Evolutionary conservation across 2,113 vertebrate species (phyloP), one percentile per base, ranked within the genome.

Genomic region (Otis tarda): DNA sequence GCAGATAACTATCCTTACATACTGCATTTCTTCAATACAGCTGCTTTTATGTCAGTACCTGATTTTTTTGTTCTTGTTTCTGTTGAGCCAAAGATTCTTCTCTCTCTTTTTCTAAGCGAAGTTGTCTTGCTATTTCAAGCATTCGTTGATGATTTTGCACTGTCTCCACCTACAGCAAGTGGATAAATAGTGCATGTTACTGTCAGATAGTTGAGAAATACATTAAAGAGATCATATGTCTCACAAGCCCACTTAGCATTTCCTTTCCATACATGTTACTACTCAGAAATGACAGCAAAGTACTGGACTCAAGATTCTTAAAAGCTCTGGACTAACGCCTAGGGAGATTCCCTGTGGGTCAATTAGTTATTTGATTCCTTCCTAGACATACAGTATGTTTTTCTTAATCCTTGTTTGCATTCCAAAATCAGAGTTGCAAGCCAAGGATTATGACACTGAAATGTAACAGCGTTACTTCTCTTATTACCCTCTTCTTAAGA

Each of bases 41-140:
- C 45, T 53, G 71, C 43, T 87, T 91, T 90, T 45, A 70, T 53
- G 47, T 55, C 75, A 80, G 74, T 98, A 99, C 99, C 98, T 99
- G 99, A 97, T 98, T 99, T 96, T 99, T 99, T 96, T 99, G 99
- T 80, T 99, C 99, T 94, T 99, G 99, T 94, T 99, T 99, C 98
- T 99, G 99, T 73, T 99, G 98, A 86, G 97, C 97, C 83, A 99
- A 97, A 87, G 98, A 98, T 89, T 99, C 99, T 97, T 99, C 99
- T 97, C 98, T 98, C 95, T 99, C 99, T 87, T 99, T 99, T 95
- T 99, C 99, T 84, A 99, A 98, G 45, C 99, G 98, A 94, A 99
- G 98, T 95, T 99, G 99, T 69, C 99, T 98, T 95, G 99, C 99
- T 98, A 99, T 99, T 82, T 99, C 99, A 96, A 99, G 98, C 99